Evolutionary conservation across 2,797 vertebrate species (phyloP).

Genomic region (Knipowitschia caucasica): DNA sequence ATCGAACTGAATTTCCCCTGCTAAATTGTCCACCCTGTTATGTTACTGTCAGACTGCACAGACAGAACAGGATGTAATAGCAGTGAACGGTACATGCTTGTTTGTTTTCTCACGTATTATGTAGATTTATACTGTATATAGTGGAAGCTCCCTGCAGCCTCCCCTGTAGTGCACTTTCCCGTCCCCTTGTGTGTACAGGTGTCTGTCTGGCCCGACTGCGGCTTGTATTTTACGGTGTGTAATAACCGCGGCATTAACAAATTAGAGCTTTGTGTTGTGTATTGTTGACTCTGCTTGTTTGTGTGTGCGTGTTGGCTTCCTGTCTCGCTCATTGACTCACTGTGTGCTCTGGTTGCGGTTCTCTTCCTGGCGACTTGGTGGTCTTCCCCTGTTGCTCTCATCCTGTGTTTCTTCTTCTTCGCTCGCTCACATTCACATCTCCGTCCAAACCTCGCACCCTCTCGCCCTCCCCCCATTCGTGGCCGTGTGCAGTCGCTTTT

Average conservation of each 20-base stretch:
- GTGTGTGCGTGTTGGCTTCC: conserved; percentile 39
- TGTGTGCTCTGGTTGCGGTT: conserved; percentile 47
- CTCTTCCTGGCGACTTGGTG: conserved; percentile 50
- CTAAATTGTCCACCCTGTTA: no score
- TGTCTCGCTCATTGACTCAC: conserved; percentile 27
- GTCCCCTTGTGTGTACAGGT: conserved; percentile 42
- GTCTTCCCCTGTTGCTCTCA: conserved; percentile 40
- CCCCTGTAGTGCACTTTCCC: conserved; percentile 14
- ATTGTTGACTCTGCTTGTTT: conserved; percentile 34
- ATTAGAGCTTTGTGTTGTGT: conserved; percentile 37
- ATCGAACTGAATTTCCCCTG: conserved; percentile 12
- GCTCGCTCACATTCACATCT: conserved; percentile 47
- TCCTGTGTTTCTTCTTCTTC: conserved; percentile 42
- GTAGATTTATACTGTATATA: conserved; percentile 11
- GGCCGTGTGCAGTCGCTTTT: conserved; percentile 35
- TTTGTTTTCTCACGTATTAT: conserved; percentile 13
- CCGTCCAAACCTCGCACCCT: conserved; percentile 41
- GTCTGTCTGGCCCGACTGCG: conserved; percentile 31
- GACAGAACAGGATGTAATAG: conserved; percentile 32
- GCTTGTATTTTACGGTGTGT: conserved; percentile 43
- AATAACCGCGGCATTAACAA: conserved; percentile 22
- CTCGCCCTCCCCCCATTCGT: conserved; percentile 60
- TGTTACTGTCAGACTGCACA: conserved; percentile 1
- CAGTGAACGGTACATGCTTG: conserved; percentile 11
- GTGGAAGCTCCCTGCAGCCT: conserved; percentile 14